Percentiles rank a stretch among this genome's conserved stretches.
phyloP scores from a whole-genome alignment of 2,113 vertebrate species.

The Pongo pygmaeus region DNA sequence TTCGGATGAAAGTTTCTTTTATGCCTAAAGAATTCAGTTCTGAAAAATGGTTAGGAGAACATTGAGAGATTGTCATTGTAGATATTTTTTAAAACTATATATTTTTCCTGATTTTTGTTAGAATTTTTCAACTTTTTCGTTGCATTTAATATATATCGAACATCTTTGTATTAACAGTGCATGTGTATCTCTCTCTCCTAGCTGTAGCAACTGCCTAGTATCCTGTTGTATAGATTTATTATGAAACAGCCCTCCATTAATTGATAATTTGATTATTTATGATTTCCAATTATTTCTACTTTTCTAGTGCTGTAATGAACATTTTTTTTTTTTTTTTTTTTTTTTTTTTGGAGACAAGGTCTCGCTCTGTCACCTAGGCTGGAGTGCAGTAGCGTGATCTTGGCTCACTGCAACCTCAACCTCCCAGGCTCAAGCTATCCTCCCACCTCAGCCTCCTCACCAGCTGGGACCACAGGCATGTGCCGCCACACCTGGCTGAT shows the following conservation, averaged over 20 bases:
- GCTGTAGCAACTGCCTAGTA: background rate
- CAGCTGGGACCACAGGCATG: too few relatives aligned
- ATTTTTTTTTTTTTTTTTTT: too few relatives aligned
- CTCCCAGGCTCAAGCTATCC: too few relatives aligned
- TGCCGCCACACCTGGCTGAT: too few relatives aligned
- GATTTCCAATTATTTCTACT: background rate
- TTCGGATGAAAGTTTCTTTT: background rate
- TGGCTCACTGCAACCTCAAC: too few relatives aligned
- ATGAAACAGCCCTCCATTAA: background rate
- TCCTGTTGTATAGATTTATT: background rate
- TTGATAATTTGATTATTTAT: background rate
- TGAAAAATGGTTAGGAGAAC: too few relatives aligned
- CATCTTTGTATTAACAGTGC: background rate
- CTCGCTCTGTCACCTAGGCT: too few relatives aligned
- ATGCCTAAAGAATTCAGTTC: background rate
- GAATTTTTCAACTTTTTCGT: background rate
- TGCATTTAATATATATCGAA: background rate
- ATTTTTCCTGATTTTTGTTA: background rate
- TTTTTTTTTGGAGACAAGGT: too few relatives aligned
- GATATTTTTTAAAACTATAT: background rate
- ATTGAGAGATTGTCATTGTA: background rate
- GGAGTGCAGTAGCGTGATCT: too few relatives aligned
- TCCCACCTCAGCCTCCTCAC: too few relatives aligned
- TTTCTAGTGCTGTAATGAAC: background rate
- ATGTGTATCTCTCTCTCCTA: background rate